Conservation (phyloP, 2,888 invertebrate genomes). For the Octonoba sinensis region DNA sequence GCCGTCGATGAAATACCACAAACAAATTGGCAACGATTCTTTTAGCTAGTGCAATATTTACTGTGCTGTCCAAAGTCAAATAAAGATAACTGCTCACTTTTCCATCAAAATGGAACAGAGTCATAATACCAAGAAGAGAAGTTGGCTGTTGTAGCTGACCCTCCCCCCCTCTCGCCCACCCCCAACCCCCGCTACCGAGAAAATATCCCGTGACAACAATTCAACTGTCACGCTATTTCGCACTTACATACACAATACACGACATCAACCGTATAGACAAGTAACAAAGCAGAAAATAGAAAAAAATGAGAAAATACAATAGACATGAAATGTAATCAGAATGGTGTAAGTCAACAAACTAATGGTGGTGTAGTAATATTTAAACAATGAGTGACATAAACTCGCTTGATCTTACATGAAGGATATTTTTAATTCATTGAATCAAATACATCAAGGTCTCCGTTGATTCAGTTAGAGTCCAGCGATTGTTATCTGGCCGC, state of each 20-base stretch:
- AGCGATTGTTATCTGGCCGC: too few species aligned
- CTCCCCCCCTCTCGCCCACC: neutral
- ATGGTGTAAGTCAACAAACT: constrained; percentile 11
- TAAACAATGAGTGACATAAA: too few species aligned
- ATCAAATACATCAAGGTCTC: too few species aligned
- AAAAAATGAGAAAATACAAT: constrained; percentile 20
- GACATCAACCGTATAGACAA: constrained; percentile 24
- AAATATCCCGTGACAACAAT: constrained; percentile 50
- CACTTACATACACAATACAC: constrained; percentile 44
- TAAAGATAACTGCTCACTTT: constrained; percentile 28
- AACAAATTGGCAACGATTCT: constrained; percentile 34
- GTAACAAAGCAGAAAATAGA: constrained; percentile 24
- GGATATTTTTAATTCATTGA: too few species aligned
- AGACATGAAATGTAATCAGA: neutral
- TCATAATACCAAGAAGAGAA: constrained; percentile 7
- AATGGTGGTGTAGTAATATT: neutral
- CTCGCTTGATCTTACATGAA: too few species aligned
- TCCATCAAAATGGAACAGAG: neutral
- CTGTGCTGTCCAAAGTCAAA: constrained; percentile 29
- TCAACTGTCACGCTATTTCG: constrained; percentile 59
- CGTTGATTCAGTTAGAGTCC: too few species aligned
- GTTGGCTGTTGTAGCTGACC: neutral
- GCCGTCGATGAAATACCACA: constrained; percentile 19
- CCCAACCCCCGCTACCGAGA: constrained; percentile 11
- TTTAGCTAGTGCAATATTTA: constrained; percentile 25